Evolutionary conservation across 2,888 invertebrate genomes (phyloP).

Genomic region (Sarcophaga caerulescens): DNA sequence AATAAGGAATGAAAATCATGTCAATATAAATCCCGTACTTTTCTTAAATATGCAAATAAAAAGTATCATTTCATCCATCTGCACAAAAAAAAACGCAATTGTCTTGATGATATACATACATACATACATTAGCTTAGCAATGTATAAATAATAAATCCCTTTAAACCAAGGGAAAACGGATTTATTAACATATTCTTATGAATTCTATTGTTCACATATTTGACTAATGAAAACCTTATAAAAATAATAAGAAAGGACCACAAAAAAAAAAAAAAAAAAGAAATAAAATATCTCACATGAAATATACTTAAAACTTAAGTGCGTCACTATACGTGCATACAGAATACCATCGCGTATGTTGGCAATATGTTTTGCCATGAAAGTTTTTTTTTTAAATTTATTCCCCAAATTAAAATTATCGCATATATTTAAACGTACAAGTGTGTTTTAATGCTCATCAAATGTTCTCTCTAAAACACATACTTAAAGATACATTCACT

Average conservation of each 20-base stretch:
- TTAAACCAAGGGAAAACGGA: neutral
- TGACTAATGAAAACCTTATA: neutral
- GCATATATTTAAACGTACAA: neutral
- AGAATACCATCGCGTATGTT: neutral
- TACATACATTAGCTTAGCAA: neutral
- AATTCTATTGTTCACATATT: neutral
- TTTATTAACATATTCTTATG: neutral
- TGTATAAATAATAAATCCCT: neutral
- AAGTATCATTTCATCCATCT: neutral
- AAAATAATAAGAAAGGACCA: neutral
- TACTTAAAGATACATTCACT: neutral
- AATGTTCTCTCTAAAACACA: neutral
- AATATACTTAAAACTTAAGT: no score
- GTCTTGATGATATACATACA: neutral
- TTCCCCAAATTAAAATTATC: conserved; percentile 15
- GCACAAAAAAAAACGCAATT: neutral
- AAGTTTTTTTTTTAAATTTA: conserved; percentile 8
- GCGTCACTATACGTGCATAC: no score
- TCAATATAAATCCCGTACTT: no score
- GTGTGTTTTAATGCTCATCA: conserved; percentile 29
- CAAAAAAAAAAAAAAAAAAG: neutral
- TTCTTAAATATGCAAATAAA: no score
- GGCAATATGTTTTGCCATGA: conserved; percentile 1
- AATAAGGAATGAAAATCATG: no score
- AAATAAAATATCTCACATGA: neutral